These are phyloP conservation scores for Rhodophaea formosa DNA, from an alignment of 2,888 invertebrate genomes.

Conservation along the genomic window DNA sequence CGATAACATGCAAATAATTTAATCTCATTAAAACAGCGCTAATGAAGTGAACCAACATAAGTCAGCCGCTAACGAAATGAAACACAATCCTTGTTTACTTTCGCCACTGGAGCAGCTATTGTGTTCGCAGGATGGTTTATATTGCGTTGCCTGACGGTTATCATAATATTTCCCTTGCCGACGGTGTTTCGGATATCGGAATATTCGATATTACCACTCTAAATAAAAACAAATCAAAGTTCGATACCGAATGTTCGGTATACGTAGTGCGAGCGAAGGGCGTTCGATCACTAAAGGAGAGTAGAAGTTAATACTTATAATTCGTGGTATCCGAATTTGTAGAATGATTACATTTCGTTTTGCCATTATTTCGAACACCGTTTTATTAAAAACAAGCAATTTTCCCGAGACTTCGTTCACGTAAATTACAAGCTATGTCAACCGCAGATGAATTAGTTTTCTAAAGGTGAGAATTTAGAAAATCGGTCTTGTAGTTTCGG, in stretches of 20 bases:
- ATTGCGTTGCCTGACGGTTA: constrained; percentile 38
- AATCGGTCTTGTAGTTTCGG: no score
- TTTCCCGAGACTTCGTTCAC: no score
- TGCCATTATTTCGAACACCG: no score
- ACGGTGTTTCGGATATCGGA: constrained; percentile 37
- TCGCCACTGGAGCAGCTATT: constrained; percentile 39
- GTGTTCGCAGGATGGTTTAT: constrained; percentile 36
- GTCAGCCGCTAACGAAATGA: constrained; percentile 52
- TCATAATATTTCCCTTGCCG: constrained; percentile 45
- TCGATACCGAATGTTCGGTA: constrained; percentile 31
- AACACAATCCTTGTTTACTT: constrained; percentile 51
- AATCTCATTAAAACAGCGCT: constrained; percentile 51
- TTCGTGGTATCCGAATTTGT: not conserved
- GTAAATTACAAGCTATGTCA: no score
- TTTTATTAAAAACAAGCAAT: no score
- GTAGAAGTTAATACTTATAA: not conserved
- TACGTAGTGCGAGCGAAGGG: constrained; percentile 18
- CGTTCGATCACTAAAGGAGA: not conserved
- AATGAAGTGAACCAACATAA: constrained; percentile 45
- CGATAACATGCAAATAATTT: constrained; percentile 37
- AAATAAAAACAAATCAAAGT: constrained; percentile 43
- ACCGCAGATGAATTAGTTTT: no score
- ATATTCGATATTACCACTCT: constrained; percentile 40
- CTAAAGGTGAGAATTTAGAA: no score
- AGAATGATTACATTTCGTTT: no score